Evolutionary conservation across 2,797 vertebrate genomes (phyloP).

Genomic region (Chanos chanos): DNA sequence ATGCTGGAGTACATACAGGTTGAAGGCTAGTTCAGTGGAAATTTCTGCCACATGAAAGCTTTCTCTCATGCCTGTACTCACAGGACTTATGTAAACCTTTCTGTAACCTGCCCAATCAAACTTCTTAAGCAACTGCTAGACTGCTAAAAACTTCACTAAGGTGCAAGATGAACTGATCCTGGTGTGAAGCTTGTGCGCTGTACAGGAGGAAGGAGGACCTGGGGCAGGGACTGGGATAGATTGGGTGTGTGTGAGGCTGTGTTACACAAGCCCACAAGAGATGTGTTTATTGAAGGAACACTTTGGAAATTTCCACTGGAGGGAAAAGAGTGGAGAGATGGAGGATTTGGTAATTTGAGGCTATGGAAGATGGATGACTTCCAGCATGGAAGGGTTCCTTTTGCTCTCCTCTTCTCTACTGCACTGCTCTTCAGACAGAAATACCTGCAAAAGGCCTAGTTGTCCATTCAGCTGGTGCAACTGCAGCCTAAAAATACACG

Average conservation of each 20-base stretch:
- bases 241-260: conserved; percentile 17
- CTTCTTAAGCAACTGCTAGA: conserved; percentile 54
- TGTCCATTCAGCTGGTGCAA: conserved; percentile 68
- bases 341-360: conserved; percentile 52
- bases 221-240: conserved; percentile 9
- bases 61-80: conserved; percentile 53
- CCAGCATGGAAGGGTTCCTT: conserved; percentile 63
- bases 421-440: conserved; percentile 61
- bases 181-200: conserved; percentile 40
- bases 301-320: conserved; percentile 75
- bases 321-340: conserved; percentile 19
- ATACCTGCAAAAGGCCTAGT: conserved; percentile 65
- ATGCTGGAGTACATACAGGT: conserved; percentile 3
- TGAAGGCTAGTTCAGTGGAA: conserved; percentile 3
- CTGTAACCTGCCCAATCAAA: conserved; percentile 38
- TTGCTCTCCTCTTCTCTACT: conserved; percentile 52
- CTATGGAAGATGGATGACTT: conserved; percentile 66
- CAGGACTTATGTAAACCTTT: conserved; percentile 51
- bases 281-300: conserved; percentile 43
- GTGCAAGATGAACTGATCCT: conserved; percentile 59
- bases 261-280: conserved; percentile 50
- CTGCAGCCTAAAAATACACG: conserved; percentile 69
- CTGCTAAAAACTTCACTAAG: conserved; percentile 70
- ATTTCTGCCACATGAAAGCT: conserved; percentile 58
- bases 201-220: conserved; percentile 36